These are phyloP conservation scores for Drosophila formosana DNA, from an alignment of 2,888 invertebrate species.

Conservation along the genomic window DNA sequence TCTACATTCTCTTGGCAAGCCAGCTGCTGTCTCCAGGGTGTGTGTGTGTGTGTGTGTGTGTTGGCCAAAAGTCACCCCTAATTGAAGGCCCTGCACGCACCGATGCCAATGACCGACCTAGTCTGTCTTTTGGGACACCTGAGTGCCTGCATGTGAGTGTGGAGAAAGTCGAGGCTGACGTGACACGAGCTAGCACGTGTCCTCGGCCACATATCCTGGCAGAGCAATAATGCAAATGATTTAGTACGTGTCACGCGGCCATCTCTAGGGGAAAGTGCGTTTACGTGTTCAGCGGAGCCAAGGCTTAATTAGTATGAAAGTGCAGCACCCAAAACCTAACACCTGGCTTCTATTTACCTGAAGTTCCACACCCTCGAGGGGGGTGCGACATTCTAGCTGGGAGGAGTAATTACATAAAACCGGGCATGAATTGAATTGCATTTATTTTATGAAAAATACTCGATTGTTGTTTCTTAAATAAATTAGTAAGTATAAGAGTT, in stretches of 20 bases:
- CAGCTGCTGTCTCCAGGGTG: conserved; percentile 35
- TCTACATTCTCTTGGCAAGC: conserved; percentile 38
- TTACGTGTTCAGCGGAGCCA: conserved; percentile 59
- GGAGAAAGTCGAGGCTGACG: conserved; percentile 4
- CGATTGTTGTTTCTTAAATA: conserved; percentile 64
- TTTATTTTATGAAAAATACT: conserved; percentile 80
- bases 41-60: conserved; percentile 28
- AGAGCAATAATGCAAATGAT: background rate
- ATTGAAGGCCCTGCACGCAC: conserved; percentile 51
- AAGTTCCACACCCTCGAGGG: conserved; percentile 5
- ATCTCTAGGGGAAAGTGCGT: conserved; percentile 22
- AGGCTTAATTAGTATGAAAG: conserved; percentile 59
- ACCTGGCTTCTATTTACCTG: conserved; percentile 55
- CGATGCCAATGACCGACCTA: conserved; percentile 66
- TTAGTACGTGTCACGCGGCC: conserved; percentile 12
- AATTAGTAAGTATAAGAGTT: conserved; percentile 67
- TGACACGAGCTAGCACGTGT: conserved; percentile 16
- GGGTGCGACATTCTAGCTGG: background rate
- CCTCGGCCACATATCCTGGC: background rate
- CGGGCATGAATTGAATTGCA: conserved; percentile 59
- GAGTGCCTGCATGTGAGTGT: conserved; percentile 42
- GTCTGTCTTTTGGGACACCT: conserved; percentile 55
- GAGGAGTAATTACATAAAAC: background rate
- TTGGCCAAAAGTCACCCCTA: conserved; percentile 66
- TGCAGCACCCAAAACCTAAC: conserved; percentile 49